Conservation (phyloP, 2,888 invertebrate species). For the Helleia helle region DNA sequence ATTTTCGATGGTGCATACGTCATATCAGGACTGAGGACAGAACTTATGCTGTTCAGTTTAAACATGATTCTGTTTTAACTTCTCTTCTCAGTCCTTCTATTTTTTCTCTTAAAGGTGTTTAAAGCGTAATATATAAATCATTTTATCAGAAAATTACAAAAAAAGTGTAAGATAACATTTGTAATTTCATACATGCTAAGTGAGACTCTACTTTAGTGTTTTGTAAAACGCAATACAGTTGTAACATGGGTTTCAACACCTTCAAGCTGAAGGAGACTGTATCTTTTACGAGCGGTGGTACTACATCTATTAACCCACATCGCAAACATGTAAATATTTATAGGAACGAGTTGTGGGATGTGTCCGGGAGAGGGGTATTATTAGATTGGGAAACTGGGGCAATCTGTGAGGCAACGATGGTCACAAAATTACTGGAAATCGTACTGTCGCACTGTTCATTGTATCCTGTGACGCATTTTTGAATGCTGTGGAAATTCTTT, state of each 20-base stretch:
- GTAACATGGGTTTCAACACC: neutral
- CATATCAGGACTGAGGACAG: too few species aligned
- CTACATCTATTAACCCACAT: neutral
- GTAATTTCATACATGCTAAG: too few species aligned
- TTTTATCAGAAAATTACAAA: too few species aligned
- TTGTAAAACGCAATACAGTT: neutral
- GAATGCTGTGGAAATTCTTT: too few species aligned
- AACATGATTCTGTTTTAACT: too few species aligned
- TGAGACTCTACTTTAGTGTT: too few species aligned
- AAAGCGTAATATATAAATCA: too few species aligned
- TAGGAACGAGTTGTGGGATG: neutral
- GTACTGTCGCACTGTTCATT: neutral
- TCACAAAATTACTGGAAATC: neutral
- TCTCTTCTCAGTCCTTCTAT: too few species aligned
- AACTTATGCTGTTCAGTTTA: too few species aligned
- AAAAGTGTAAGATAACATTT: too few species aligned
- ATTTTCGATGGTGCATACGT: too few species aligned
- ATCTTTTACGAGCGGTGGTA: neutral
- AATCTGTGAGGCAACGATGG: neutral
- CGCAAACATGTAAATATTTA: neutral
- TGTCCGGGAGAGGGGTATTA: neutral
- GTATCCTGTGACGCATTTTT: neutral
- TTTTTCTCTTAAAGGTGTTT: too few species aligned
- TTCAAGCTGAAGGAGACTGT: neutral
- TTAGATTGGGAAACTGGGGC: neutral